Evolutionary conservation across 2,113 vertebrate genomes (phyloP).

Genomic region (Coregonus clupeaformis): DNA sequence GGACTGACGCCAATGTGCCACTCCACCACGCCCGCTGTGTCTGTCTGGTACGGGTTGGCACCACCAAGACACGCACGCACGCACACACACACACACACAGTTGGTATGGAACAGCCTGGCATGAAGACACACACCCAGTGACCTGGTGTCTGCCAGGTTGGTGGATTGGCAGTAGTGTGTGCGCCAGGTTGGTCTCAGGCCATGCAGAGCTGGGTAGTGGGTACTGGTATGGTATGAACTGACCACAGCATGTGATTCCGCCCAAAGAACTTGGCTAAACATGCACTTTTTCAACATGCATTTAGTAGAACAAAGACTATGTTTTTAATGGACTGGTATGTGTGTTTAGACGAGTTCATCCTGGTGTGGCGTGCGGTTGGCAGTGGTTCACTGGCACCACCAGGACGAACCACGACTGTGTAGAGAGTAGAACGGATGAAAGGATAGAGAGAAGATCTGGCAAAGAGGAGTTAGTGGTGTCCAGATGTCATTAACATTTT

Average conservation of each 20-base stretch:
- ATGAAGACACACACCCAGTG: neutral
- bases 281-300: neutral
- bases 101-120: neutral
- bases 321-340: no score
- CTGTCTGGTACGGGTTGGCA: constrained; percentile 30
- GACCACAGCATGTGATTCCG: no score
- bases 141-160: no score
- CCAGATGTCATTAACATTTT: constrained; percentile 58
- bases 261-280: no score
- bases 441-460: constrained; percentile 19
- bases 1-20: constrained; percentile 45
- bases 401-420: constrained; percentile 20
- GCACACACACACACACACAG: constrained; percentile 4
- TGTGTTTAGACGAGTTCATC: no score
- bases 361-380: no score
- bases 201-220: no score
- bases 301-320: neutral
- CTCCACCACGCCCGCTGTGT: constrained; percentile 8
- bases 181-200: no score
- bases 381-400: no score
- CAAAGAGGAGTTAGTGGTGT: constrained; percentile 30
- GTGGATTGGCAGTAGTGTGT: no score
- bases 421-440: constrained; percentile 7
- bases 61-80: constrained; percentile 19
- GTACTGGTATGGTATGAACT: no score